Conservation (phyloP, 2,797 vertebrate genomes). For the Dryobates pubescens region DNA sequence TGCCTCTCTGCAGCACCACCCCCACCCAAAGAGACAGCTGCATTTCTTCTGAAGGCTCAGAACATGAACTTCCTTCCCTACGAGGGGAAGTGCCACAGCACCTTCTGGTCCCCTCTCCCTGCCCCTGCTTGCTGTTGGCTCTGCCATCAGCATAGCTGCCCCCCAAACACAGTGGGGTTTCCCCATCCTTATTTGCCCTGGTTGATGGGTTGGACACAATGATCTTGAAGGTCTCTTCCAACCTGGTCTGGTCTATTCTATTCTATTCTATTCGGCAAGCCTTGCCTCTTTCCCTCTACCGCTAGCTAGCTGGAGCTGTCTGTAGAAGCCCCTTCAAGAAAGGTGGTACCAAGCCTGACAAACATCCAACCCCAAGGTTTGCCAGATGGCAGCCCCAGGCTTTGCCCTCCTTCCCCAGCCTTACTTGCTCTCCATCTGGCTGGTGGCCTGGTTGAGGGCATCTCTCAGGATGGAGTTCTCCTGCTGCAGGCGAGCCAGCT, state of each 20-base stretch:
- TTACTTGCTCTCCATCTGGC: conserved; percentile 98
- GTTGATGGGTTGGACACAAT: too few relatives aligned
- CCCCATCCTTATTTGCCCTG: neutral
- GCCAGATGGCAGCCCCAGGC: neutral
- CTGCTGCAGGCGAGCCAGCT: conserved; percentile 92
- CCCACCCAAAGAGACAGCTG: neutral
- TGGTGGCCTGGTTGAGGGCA: conserved; percentile 95
- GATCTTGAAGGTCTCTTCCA: too few relatives aligned
- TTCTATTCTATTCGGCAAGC: too few relatives aligned
- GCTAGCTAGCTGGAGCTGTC: neutral
- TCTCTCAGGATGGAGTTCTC: conserved; percentile 97
- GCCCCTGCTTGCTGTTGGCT: neutral
- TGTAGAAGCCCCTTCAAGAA: neutral
- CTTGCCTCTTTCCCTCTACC: neutral
- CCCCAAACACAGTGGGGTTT: neutral
- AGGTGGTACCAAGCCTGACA: accelerated
- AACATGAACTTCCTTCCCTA: neutral
- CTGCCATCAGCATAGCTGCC: neutral
- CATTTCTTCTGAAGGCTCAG: neutral
- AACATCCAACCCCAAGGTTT: neutral
- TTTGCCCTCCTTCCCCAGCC: neutral
- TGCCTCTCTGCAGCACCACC: neutral
- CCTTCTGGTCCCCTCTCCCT: neutral
- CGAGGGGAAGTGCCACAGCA: accelerated
- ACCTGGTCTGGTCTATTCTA: too few relatives aligned